Percentiles rank a stretch among this genome's conserved stretches.
Conservation (phyloP, 2,888 invertebrate species). For the Emmelina monodactyla region DNA sequence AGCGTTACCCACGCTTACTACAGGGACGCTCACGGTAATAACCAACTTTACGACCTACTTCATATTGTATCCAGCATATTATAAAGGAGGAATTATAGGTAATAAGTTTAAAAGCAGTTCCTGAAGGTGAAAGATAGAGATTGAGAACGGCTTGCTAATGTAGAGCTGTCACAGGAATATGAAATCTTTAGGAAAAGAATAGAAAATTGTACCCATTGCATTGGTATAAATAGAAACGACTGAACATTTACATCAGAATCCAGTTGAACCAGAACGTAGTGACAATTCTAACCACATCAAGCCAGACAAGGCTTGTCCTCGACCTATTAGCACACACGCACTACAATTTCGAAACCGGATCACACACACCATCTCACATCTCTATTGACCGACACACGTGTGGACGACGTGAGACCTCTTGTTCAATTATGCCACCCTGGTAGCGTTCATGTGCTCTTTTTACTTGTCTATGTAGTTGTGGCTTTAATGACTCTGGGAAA, state of each 20-base stretch:
- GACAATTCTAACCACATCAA: slow-evolving; percentile 1
- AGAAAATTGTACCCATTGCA: too few relatives aligned
- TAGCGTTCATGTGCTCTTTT: slow-evolving; percentile 6
- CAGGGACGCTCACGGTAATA: slow-evolving; percentile 92
- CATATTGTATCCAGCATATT: too few relatives aligned
- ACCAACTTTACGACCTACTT: too few relatives aligned
- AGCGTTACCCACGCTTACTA: slow-evolving; percentile 95
- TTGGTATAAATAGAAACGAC: too few relatives aligned
- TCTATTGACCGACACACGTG: slow-evolving; percentile 15
- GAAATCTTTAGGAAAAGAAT: too few relatives aligned
- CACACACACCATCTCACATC: slow-evolving; percentile 20
- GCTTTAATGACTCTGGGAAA: background rate
- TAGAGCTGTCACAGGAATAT: too few relatives aligned
- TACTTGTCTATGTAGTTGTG: background rate
- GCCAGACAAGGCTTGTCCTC: slow-evolving; percentile 21
- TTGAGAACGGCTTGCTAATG: too few relatives aligned
- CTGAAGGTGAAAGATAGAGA: too few relatives aligned
- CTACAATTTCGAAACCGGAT: slow-evolving; percentile 27
- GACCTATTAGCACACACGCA: slow-evolving; percentile 24
- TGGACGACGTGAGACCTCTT: slow-evolving; percentile 4
- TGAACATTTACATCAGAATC: too few relatives aligned
- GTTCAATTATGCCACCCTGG: slow-evolving; percentile 6
- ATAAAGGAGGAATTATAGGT: too few relatives aligned
- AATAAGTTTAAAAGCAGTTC: too few relatives aligned
- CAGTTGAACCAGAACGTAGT: too few relatives aligned